Percentiles rank a stretch among this genome's conserved stretches.
phyloP scores from a whole-genome alignment of 2,113 vertebrate genomes.

The Rousettus leschenaultii region DNA sequence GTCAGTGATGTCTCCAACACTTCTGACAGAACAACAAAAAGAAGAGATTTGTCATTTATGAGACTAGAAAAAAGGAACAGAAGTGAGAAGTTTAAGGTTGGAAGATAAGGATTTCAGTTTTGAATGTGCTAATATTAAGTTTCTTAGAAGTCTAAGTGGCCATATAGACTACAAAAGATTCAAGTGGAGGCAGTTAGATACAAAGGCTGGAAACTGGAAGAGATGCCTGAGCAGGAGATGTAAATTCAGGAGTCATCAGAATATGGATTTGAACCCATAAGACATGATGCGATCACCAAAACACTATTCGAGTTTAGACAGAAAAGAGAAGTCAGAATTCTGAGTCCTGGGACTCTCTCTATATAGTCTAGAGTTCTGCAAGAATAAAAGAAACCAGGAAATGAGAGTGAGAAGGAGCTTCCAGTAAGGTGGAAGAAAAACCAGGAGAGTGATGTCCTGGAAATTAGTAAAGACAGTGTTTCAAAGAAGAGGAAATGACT shows the following conservation, averaged over 20 bases:
- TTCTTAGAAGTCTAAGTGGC: background rate
- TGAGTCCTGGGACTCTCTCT: background rate
- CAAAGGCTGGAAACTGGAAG: background rate
- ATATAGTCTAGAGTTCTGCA: background rate
- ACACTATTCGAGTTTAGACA: background rate
- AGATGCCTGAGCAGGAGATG: background rate
- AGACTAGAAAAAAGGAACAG: background rate
- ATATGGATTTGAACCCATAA: background rate
- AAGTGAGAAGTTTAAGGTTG: background rate
- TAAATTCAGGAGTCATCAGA: background rate
- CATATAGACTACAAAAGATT: background rate
- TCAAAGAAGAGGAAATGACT: background rate
- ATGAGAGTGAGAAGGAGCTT: background rate
- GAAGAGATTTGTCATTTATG: background rate
- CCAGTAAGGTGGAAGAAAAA: background rate
- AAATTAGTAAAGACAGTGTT: background rate
- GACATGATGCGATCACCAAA: background rate
- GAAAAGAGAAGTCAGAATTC: background rate
- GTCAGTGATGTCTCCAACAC: background rate
- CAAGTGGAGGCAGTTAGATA: background rate
- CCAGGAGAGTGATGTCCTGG: background rate
- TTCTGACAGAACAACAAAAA: background rate
- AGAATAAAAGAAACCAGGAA: background rate
- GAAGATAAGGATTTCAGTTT: background rate
- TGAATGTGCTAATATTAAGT: background rate